Percentiles rank a stretch among this genome's conserved stretches.
These are phyloP conservation scores for Drosophila kikkawai DNA, from an alignment of 1,140 invertebrate species.

Conservation along the genomic window DNA sequence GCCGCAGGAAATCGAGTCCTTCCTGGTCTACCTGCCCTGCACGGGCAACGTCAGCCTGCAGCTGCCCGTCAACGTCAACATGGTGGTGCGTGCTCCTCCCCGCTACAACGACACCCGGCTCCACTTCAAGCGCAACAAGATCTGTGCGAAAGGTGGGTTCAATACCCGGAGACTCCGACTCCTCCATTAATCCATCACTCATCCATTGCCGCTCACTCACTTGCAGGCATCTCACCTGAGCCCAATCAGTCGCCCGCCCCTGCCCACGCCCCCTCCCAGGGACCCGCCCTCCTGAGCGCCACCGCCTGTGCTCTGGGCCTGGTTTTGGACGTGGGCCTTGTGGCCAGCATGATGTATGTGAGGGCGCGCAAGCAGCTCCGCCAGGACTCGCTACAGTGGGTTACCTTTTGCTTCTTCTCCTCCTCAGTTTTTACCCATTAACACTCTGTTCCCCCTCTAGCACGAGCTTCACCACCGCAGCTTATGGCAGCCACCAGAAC, in stretches of 20 bases:
- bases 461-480: conserved; percentile 89
- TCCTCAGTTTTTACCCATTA: not conserved
- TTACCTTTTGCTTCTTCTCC: conserved; percentile 30
- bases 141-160: conserved; percentile 91
- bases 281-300: conserved; percentile 85
- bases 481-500: conserved; percentile 90
- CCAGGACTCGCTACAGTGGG: conserved; percentile 91
- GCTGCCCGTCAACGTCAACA: conserved; percentile 93
- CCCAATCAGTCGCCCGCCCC: conserved; percentile 83
- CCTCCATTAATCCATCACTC: conserved; percentile 20
- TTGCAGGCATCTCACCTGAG: conserved; percentile 76
- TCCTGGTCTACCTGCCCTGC: conserved; percentile 91
- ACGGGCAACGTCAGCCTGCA: conserved; percentile 88
- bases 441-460: conserved; percentile 68
- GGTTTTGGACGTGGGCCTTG: conserved; percentile 89
- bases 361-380: conserved; percentile 91
- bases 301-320: conserved; percentile 92
- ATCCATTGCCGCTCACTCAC: not conserved
- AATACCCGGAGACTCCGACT: not conserved
- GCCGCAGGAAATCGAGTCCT: conserved; percentile 90
- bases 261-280: conserved; percentile 81
- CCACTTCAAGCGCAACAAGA: conserved; percentile 93
- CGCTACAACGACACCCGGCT: conserved; percentile 89
- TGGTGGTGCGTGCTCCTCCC: conserved; percentile 88
- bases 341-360: conserved; percentile 91